Evolutionary conservation across 2,888 invertebrate species (phyloP).

Genomic region (Rhorus exstirpatorius): DNA sequence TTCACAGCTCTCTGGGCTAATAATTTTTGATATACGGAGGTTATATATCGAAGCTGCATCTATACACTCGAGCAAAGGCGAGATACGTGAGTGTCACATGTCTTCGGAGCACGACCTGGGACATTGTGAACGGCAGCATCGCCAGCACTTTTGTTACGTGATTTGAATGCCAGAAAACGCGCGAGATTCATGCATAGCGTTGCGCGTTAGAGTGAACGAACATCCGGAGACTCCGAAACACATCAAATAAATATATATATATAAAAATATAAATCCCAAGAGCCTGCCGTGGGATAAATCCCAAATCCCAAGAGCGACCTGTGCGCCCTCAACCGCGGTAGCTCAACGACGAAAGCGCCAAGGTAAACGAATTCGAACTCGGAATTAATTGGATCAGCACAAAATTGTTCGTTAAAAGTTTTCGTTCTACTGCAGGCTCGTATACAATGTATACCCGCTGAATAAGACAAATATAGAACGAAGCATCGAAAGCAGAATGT

Average conservation of each 20-base stretch:
- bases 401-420: constrained; percentile 51
- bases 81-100: constrained; percentile 47
- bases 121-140: constrained; percentile 50
- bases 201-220: constrained; percentile 38
- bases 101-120: constrained; percentile 39
- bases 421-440: constrained; percentile 12
- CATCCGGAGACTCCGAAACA: constrained; percentile 45
- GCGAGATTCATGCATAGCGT: constrained; percentile 20
- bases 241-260: constrained; percentile 35
- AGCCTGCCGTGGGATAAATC: no score
- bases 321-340: constrained; percentile 14
- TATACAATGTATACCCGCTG: background rate
- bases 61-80: constrained; percentile 16
- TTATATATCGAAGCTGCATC: background rate
- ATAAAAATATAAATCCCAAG: constrained; percentile 33
- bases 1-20: constrained; percentile 28
- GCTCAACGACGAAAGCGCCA: constrained; percentile 45
- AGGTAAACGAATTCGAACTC: constrained; percentile 57
- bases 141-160: constrained; percentile 61
- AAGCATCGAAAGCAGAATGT: background rate
- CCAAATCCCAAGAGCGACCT: constrained; percentile 39
- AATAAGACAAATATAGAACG: background rate
- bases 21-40: no score
- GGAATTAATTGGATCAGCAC: constrained; percentile 58
- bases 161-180: constrained; percentile 55